phyloP scores from a whole-genome alignment of 1,140 invertebrate genomes.

The Cotesia vestalis region DNA sequence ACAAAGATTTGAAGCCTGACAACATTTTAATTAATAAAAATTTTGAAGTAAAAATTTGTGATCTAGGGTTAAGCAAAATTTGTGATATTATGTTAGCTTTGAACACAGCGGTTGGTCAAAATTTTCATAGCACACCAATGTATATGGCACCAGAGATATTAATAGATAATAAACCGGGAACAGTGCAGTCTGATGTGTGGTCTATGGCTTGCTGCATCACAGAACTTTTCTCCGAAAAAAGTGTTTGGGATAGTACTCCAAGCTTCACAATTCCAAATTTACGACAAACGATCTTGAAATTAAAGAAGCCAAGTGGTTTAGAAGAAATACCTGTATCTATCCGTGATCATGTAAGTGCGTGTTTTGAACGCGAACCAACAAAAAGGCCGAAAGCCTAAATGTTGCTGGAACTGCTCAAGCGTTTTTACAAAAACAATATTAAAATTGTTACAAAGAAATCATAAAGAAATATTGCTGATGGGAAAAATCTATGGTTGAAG shows the following conservation, averaged over 20 bases:
- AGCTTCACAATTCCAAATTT: background rate
- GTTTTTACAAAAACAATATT: no score
- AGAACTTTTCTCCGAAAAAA: constrained; percentile 16
- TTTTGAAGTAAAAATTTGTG: constrained; percentile 9
- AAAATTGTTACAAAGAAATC: no score
- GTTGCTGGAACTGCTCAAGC: no score
- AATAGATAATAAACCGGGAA: background rate
- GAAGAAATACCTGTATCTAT: background rate
- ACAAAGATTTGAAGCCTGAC: constrained; percentile 25
- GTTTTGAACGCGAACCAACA: background rate
- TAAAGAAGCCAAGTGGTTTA: background rate
- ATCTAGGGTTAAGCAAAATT: background rate
- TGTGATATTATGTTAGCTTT: background rate
- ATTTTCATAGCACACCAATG: no score
- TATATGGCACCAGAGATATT: background rate
- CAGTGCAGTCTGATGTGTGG: constrained; percentile 18
- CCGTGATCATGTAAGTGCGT: background rate
- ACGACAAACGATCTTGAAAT: background rate
- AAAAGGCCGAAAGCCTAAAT: background rate
- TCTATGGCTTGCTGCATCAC: constrained; percentile 14
- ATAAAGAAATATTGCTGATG: no score
- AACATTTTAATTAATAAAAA: constrained; percentile 24
- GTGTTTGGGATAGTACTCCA: background rate
- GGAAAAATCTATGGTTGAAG: no score
- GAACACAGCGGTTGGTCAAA: no score